phyloP scores from a whole-genome alignment of 2,797 vertebrate species.

The Chelidonichthys spinosus region DNA sequence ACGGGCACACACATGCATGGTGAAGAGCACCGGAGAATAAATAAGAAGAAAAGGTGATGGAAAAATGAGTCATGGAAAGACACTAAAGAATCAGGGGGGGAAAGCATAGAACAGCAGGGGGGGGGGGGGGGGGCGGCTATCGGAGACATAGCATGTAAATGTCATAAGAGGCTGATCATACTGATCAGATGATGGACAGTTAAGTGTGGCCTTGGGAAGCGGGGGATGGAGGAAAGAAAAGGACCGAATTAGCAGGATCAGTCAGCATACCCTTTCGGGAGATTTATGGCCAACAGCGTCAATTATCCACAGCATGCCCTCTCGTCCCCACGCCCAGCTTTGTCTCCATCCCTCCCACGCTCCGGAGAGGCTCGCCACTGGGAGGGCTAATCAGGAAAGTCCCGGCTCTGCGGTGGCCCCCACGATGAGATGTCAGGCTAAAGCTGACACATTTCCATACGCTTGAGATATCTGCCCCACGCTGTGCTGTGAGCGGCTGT shows the following conservation, averaged over 20 bases:
- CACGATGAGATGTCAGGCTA: conserved; percentile 74
- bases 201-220: conserved; percentile 40
- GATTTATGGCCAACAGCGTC: conserved; percentile 68
- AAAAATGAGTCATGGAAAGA: conserved; percentile 41
- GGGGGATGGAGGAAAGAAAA: conserved; percentile 44
- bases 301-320: conserved; percentile 71
- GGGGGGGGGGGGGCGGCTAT: conserved; percentile 40
- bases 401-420: conserved; percentile 54
- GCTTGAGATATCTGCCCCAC: conserved; percentile 37
- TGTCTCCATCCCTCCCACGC: conserved; percentile 13
- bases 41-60: conserved; percentile 56
- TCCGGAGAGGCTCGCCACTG: conserved; percentile 45
- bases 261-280: conserved; percentile 49
- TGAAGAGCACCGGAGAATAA: conserved; percentile 41
- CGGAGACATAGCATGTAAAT: conserved; percentile 59
- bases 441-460: conserved; percentile 58
- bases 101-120: conserved; percentile 51
- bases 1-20: conserved; percentile 23
- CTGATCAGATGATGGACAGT: conserved; percentile 65
- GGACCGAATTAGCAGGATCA: conserved; percentile 61
- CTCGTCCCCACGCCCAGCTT: conserved; percentile 24
- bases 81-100: conserved; percentile 39
- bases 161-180: conserved; percentile 63
- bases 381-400: conserved; percentile 73
- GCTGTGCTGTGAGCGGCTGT: conserved; percentile 35